Evolutionary conservation across 2,888 invertebrate genomes (phyloP).

Genomic region (Branchellion lobata): DNA sequence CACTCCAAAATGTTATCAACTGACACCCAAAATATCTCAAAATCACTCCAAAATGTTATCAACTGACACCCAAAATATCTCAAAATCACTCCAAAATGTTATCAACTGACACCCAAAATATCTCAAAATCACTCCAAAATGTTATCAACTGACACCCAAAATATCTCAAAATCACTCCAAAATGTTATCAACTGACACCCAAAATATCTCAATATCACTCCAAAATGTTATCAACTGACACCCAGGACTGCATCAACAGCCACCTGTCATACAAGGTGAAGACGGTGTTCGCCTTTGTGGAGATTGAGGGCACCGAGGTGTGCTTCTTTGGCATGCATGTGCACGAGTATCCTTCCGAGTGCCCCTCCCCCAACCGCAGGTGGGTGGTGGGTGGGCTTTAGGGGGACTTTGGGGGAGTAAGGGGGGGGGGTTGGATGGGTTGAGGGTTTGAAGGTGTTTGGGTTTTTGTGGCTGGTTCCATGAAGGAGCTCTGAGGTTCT

Average conservation of each 20-base stretch:
- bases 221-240: not conserved
- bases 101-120: too few species aligned
- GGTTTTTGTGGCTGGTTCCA: not conserved
- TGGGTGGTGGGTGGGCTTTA: not conserved
- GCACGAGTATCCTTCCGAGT: constrained; percentile 97
- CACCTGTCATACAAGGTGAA: constrained; percentile 78
- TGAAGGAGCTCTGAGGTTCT: too few species aligned
- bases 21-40: too few species aligned
- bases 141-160: too few species aligned
- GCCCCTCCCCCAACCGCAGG: constrained; percentile 78
- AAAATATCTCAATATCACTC: too few species aligned
- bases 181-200: too few species aligned
- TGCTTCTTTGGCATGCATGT: constrained; percentile 99
- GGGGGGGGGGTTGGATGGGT: not conserved
- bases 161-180: too few species aligned
- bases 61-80: too few species aligned
- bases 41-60: too few species aligned
- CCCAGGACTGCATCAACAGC: not conserved
- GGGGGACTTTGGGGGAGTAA: not conserved
- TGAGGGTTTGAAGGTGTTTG: not conserved
- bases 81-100: too few species aligned
- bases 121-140: too few species aligned
- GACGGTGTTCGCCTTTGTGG: constrained; percentile 98
- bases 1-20: too few species aligned
- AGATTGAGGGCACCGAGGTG: constrained; percentile 95